Evolutionary conservation across 2,113 vertebrate genomes (phyloP).

Genomic region (Dromaius novaehollandiae): DNA sequence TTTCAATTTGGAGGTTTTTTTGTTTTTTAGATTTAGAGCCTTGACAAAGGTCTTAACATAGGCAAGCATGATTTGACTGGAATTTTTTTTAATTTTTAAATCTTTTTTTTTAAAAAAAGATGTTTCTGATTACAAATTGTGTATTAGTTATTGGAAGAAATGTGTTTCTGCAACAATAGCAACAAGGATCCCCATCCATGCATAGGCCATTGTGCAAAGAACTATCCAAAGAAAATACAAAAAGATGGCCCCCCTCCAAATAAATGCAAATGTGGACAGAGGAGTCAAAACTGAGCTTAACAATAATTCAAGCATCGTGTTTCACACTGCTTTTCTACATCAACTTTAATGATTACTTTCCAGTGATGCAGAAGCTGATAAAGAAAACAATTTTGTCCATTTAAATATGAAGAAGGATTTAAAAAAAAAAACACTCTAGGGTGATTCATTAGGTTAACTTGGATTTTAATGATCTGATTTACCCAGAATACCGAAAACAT

Average conservation of each 20-base stretch:
- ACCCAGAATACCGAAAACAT: not conserved
- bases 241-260: not conserved
- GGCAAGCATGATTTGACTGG: not conserved
- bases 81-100: too few species aligned
- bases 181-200: not conserved
- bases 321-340: not conserved
- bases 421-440: not conserved
- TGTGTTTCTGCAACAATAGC: not conserved
- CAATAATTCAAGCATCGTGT: not conserved
- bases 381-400: not conserved
- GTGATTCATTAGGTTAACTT: slow-evolving; percentile 11
- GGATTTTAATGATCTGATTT: slow-evolving; percentile 30
- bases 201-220: not conserved
- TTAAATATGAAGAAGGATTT: not conserved
- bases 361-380: not conserved
- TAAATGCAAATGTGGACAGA: not conserved
- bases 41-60: not conserved
- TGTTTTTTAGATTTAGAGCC: not conserved
- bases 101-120: not conserved
- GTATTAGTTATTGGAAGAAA: not conserved
- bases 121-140: not conserved
- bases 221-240: not conserved
- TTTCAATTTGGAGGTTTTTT: not conserved
- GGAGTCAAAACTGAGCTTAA: not conserved
- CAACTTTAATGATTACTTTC: not conserved